Evolutionary conservation across 1,140 invertebrate genomes (phyloP).

Genomic region (Ephestia elutella): DNA sequence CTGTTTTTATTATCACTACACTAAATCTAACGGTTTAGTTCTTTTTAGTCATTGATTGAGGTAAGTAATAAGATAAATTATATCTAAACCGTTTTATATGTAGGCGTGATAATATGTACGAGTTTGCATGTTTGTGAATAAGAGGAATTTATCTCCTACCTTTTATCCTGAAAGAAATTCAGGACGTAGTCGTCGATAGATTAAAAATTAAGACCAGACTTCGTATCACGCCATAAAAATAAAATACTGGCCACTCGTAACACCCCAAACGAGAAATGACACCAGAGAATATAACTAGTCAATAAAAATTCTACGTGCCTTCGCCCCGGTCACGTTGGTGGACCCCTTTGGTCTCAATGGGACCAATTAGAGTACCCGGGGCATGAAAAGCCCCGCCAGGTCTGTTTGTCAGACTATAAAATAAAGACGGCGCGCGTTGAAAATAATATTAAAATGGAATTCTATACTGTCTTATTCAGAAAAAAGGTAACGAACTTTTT

Average conservation of each 20-base stretch:
- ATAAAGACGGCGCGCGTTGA: not conserved
- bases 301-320: slow-evolving; percentile 10
- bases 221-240: not conserved
- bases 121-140: too few species aligned
- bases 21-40: too few species aligned
- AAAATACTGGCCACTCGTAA: not conserved
- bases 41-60: too few species aligned
- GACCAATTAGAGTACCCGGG: slow-evolving; percentile 4
- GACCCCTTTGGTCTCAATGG: slow-evolving; percentile 10
- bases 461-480: too few species aligned
- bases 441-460: too few species aligned
- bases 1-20: too few species aligned
- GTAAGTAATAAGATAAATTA: too few species aligned
- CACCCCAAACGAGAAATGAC: slow-evolving; percentile 1
- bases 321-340: slow-evolving; percentile 2
- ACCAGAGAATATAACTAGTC: slow-evolving; percentile 9
- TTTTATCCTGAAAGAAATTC: too few species aligned
- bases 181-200: not conserved
- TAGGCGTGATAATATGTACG: too few species aligned
- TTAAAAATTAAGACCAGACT: not conserved
- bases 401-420: not conserved
- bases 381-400: not conserved
- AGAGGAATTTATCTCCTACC: too few species aligned
- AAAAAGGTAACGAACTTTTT: too few species aligned
- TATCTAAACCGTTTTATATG: too few species aligned